Base-by-base conservation (phyloP, 2,888 invertebrate genomes). In the Rotaria macrura region DNA sequence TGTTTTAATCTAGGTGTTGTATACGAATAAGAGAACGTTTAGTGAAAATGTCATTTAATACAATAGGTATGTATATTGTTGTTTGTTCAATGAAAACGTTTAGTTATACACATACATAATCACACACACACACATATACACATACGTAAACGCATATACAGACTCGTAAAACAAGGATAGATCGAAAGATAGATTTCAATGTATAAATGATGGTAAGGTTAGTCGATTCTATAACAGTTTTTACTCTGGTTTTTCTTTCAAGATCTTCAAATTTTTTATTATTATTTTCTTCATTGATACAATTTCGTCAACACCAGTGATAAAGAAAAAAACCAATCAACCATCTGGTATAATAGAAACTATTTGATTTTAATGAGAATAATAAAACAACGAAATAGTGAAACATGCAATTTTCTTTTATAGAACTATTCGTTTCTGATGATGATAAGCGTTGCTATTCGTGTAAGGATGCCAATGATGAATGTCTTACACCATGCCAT, bases 401-500 rank as follows among this genome's bases (percentile, higher is more conserved):
- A 20, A 52, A 23, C 10, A 23, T 49, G n/a, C 10, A 57, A 29
- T 57, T 29, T 57, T 34, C n/a, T n/a, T n/a, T 65, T 34, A 12
- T 65, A 79, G 79, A 40, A 79, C 14, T 79, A 79, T 25, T n/a
- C 14, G 79, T 79, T 79, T 40, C 43, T 43, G 79, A 79, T 43
- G 79, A 79, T 3, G 79, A 79, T 79, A 79, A 79, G n/a, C 79
- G 14, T 25, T 79, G 79, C 43, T 79, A 43, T 79, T 40, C 79
- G 14, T 79, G 79, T 79, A n/a, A n/a, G n/a, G 25, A 12, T 25
- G n/a, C 43, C 14, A n/a, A 79, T 43, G 43, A 43, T 7, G 79
- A n/a, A 43, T 79, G 79, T 79, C 14, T 43, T 12, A 25, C 43
- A 9, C n/a, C 79, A 20, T 79, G 79, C 34, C 79, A 79, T 79